These are phyloP conservation scores for Exephanes ischioxanthus DNA, from an alignment of 2,888 invertebrate genomes.

Conservation along the genomic window DNA sequence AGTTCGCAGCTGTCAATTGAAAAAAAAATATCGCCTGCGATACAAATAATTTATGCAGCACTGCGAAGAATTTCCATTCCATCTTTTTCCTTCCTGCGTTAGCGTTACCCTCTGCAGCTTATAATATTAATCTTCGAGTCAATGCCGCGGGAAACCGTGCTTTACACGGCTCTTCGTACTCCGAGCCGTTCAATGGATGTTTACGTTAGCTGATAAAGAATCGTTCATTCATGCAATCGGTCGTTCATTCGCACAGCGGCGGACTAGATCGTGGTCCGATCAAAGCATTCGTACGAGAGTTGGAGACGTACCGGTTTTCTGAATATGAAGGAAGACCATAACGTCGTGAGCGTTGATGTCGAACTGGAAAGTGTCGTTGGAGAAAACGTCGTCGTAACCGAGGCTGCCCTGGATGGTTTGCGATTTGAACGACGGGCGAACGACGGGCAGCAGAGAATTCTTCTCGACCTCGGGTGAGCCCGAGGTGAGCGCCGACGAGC, in stretches of 20 bases:
- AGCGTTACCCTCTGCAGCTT: neutral
- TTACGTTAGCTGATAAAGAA: neutral
- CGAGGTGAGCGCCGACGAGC: slow-evolving; percentile 74
- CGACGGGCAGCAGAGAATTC: slow-evolving; percentile 77
- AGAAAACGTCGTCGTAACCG: slow-evolving; percentile 93
- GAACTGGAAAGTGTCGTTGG: slow-evolving; percentile 94
- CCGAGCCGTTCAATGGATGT: neutral
- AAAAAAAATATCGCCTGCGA: neutral
- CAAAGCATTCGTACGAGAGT: neutral
- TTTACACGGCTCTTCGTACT: neutral
- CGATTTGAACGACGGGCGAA: slow-evolving; percentile 81
- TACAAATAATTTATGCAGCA: neutral
- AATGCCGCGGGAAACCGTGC: neutral
- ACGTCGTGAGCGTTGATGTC: slow-evolving; percentile 98
- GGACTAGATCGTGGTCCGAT: neutral
- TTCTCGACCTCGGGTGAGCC: slow-evolving; percentile 78
- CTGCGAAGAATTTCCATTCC: neutral
- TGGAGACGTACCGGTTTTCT: slow-evolving; percentile 92
- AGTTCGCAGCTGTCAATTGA: slow-evolving; percentile 50
- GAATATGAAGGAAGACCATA: slow-evolving; percentile 99
- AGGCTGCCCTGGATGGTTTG: slow-evolving; percentile 86
- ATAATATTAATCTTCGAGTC: neutral
- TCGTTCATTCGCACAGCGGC: neutral
- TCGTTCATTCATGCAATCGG: neutral
- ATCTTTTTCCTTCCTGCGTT: neutral